phyloP scores from a whole-genome alignment of 2,113 vertebrate genomes.

The Megalops atlanticus region DNA sequence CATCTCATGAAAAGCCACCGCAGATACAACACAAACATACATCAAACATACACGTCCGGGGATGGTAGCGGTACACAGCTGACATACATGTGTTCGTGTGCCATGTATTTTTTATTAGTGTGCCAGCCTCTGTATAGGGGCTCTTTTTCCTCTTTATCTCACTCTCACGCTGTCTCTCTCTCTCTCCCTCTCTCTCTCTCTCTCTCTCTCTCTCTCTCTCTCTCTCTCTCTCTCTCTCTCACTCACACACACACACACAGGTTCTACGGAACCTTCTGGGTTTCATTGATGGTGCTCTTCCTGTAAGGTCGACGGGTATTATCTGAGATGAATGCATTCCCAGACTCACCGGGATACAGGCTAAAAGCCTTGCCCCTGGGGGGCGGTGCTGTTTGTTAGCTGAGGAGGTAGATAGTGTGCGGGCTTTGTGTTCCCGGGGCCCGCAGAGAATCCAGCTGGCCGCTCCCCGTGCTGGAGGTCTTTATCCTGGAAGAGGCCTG shows the following conservation, averaged over 20 bases:
- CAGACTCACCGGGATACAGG: conserved; percentile 40
- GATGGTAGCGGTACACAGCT: neutral
- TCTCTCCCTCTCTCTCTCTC: neutral
- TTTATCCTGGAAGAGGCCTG: conserved; percentile 55
- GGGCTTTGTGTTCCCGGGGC: conserved; percentile 51
- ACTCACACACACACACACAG: neutral
- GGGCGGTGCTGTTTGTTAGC: conserved; percentile 51
- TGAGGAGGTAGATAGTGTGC: conserved; percentile 48
- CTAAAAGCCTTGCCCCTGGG: conserved; percentile 56
- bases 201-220: too few species aligned
- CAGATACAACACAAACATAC: neutral
- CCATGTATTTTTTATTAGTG: neutral
- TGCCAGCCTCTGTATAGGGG: neutral
- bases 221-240: neutral
- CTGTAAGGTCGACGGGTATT: conserved; percentile 58
- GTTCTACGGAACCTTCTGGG: conserved; percentile 47
- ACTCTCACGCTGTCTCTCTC: too few species aligned
- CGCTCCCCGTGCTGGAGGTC: conserved; percentile 45
- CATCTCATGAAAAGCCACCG: neutral
- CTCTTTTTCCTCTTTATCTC: too few species aligned
- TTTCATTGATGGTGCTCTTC: conserved; percentile 45
- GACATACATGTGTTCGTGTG: neutral
- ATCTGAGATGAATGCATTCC: neutral
- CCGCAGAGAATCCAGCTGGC: neutral
- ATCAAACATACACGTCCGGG: neutral